These are phyloP conservation scores for Atherix ibis DNA, from an alignment of 2,888 invertebrate genomes.

Conservation along the genomic window DNA sequence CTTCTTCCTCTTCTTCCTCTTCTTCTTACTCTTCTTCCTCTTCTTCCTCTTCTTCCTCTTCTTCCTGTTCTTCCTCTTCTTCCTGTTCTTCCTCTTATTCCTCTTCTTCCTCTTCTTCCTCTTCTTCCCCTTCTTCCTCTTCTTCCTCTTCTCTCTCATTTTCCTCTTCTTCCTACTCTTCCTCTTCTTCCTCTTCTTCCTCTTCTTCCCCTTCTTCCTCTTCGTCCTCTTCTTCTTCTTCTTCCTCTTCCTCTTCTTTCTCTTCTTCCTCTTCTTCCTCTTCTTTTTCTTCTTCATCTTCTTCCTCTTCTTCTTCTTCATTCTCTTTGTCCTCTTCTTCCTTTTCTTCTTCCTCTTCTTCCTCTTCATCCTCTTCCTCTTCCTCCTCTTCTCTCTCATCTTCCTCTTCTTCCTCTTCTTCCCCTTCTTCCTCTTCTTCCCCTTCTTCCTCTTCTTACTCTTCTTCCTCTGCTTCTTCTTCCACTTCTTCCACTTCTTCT, in stretches of 20 bases:
- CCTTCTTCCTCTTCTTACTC: background rate
- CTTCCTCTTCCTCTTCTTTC: background rate
- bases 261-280: background rate
- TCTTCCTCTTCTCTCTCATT: background rate
- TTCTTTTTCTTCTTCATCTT: background rate
- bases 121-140: background rate
- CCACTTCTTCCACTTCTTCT: background rate
- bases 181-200: background rate
- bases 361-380: background rate
- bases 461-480: background rate
- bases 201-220: constrained; percentile 1
- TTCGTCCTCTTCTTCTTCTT: background rate
- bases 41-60: no score
- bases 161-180: background rate
- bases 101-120: background rate
- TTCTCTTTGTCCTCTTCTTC: background rate
- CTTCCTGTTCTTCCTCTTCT: background rate
- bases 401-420: constrained; percentile 1
- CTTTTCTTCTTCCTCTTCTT: background rate
- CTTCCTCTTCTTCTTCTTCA: background rate
- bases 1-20: no score
- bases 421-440: background rate
- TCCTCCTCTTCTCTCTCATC: background rate
- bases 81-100: background rate
- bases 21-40: no score